Evolutionary conservation across 2,797 vertebrate genomes (phyloP).

Genomic region (Chelon auratus): DNA sequence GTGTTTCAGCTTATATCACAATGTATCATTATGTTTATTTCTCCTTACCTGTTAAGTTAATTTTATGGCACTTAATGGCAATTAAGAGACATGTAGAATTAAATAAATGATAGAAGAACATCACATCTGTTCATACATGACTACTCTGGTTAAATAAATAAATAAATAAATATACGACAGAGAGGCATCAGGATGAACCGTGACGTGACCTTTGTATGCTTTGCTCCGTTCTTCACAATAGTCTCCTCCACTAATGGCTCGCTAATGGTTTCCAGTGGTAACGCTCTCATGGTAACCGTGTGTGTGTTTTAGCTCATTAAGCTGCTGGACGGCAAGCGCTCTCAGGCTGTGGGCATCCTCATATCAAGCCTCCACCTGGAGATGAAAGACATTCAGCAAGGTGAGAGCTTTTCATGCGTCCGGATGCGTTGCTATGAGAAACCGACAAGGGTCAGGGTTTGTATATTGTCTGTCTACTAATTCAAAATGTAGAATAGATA

Average conservation of each 20-base stretch:
- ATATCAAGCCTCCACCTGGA: slow-evolving; percentile 98
- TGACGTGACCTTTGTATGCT: slow-evolving; percentile 11
- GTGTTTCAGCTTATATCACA: no score
- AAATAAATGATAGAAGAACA: neutral
- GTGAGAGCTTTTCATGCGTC: slow-evolving; percentile 72
- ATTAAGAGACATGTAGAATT: neutral
- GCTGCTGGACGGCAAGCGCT: slow-evolving; percentile 93
- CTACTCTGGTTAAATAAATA: slow-evolving; percentile 14
- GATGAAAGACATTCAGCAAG: slow-evolving; percentile 97
- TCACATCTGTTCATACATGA: neutral
- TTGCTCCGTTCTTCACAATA: slow-evolving; percentile 7
- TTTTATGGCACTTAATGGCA: neutral
- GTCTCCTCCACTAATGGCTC: slow-evolving; percentile 35
- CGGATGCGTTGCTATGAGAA: neutral
- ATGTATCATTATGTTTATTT: no score
- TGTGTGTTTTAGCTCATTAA: slow-evolving; percentile 89
- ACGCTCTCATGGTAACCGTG: slow-evolving; percentile 52
- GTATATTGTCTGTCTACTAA: no score
- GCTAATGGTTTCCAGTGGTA: slow-evolving; percentile 50
- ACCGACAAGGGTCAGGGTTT: neutral
- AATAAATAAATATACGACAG: no score
- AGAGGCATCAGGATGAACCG: neutral
- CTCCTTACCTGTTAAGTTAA: neutral
- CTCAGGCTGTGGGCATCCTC: slow-evolving; percentile 96
- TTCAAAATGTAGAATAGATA: no score